Conservation (phyloP, 2,888 invertebrate genomes). For the Drosophila vallismaia region DNA sequence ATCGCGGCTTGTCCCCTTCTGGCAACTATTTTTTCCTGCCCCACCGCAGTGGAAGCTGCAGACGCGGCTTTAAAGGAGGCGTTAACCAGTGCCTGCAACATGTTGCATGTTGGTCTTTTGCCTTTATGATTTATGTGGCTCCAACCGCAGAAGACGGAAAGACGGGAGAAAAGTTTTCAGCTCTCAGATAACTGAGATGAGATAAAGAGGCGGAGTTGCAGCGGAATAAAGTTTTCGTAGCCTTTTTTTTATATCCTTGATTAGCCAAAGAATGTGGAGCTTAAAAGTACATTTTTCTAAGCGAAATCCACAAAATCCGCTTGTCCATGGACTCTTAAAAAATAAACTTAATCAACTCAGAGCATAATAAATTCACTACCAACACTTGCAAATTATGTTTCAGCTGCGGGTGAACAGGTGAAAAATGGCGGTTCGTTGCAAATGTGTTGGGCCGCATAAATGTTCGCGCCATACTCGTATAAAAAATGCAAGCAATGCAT, state of each 20-base stretch:
- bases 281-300: not conserved
- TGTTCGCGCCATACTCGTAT: conserved; percentile 44
- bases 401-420: not conserved
- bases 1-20: conserved; percentile 47
- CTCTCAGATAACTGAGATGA: conserved; percentile 27
- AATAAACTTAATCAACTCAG: conserved; percentile 30
- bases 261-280: conserved; percentile 1
- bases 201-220: conserved; percentile 26
- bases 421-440: conserved; percentile 3
- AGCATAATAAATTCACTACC: conserved; percentile 25
- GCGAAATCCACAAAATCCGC: not conserved
- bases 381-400: conserved; percentile 1
- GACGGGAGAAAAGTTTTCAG: conserved; percentile 11
- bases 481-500: conserved; percentile 66
- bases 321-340: not conserved
- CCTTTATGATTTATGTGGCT: conserved; percentile 53
- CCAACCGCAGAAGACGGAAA: conserved; percentile 20
- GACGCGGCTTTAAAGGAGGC: conserved; percentile 46
- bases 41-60: conserved; percentile 29
- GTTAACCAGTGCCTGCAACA: conserved; percentile 53
- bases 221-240: too few species aligned
- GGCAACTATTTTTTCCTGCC: conserved; percentile 37
- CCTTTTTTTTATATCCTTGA: not conserved
- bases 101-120: conserved; percentile 45
- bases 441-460: conserved; percentile 40